Percentiles rank a stretch among this genome's conserved stretches.
Conservation (phyloP, 2,888 invertebrate genomes). For the Chrysina gloriosa region DNA sequence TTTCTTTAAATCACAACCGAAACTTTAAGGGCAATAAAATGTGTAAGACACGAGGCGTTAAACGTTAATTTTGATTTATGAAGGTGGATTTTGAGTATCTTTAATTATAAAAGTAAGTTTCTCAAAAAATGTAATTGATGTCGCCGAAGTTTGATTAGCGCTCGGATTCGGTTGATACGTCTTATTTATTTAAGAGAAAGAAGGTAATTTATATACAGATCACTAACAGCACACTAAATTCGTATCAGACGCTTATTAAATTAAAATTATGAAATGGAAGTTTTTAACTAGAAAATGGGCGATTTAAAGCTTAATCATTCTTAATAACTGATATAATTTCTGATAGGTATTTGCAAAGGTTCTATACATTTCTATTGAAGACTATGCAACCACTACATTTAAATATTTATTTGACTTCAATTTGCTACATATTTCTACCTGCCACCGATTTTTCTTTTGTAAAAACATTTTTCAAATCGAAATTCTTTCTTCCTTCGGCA, state of each 20-base stretch:
- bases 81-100: conserved; percentile 5
- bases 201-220: background rate
- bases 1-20: conserved; percentile 36
- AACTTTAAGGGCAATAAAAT: conserved; percentile 42
- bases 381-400: too few species aligned
- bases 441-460: too few species aligned
- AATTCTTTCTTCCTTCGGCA: too few species aligned
- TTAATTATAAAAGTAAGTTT: conserved; percentile 23
- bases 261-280: background rate
- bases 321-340: too few species aligned
- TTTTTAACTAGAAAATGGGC: background rate
- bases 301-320: background rate
- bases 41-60: conserved; percentile 37
- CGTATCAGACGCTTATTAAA: background rate
- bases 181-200: conserved; percentile 32
- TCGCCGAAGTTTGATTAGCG: conserved; percentile 11
- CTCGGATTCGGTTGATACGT: background rate
- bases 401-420: too few species aligned
- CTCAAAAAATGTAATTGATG: conserved; percentile 16
- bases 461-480: too few species aligned
- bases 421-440: too few species aligned
- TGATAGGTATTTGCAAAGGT: too few species aligned
- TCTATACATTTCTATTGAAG: too few species aligned
- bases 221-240: background rate
- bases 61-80: conserved; percentile 45